Conservation (phyloP, 2,888 invertebrate species). For the Galerucella nymphaeae region DNA sequence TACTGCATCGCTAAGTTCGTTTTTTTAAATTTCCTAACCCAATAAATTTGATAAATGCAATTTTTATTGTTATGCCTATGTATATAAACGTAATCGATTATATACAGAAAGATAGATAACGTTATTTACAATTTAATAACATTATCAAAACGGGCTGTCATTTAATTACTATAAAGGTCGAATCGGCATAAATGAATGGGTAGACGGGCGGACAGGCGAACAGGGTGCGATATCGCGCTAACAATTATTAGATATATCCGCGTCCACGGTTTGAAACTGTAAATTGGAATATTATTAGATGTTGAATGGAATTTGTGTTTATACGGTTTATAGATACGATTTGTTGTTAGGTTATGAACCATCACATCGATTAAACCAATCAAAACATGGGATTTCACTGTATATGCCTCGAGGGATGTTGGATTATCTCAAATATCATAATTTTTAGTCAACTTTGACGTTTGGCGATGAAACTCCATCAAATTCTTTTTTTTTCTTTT, state of each 20-base stretch:
- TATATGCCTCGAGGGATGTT: too few relatives aligned
- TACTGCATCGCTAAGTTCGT: too few relatives aligned
- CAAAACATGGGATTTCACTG: background rate
- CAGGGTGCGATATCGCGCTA: constrained; percentile 21
- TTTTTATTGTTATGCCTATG: background rate
- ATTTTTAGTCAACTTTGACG: too few relatives aligned
- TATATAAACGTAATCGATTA: constrained; percentile 29
- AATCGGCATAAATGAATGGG: constrained; percentile 18
- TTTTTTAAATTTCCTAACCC: too few relatives aligned
- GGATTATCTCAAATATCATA: too few relatives aligned
- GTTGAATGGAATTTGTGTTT: constrained; percentile 18
- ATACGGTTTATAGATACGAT: constrained; percentile 8
- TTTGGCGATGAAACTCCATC: too few relatives aligned
- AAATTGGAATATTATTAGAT: constrained; percentile 36
- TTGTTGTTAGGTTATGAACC: background rate
- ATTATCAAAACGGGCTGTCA: constrained; percentile 42
- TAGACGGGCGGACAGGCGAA: constrained; percentile 35
- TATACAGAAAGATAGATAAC: constrained; percentile 30
- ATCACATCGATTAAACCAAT: background rate
- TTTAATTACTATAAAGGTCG: constrained; percentile 38
- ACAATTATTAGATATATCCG: constrained; percentile 37
- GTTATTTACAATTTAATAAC: constrained; percentile 42
- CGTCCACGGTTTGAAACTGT: constrained; percentile 30
- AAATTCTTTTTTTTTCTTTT: too few relatives aligned
- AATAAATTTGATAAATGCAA: background rate